phyloP scores from a whole-genome alignment of 2,113 vertebrate genomes.

The Prionailurus viverrinus region DNA sequence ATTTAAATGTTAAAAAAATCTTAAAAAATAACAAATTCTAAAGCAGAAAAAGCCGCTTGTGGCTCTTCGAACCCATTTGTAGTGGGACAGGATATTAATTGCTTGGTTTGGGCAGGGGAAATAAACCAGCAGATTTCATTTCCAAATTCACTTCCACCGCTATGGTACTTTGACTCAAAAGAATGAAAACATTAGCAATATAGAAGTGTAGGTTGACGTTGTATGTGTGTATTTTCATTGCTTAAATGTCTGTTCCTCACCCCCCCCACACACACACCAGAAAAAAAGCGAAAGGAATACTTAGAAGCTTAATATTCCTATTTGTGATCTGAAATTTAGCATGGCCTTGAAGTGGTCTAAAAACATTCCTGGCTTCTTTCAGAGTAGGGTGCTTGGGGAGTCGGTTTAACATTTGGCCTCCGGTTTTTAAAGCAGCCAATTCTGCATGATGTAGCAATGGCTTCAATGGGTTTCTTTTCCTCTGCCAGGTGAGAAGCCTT shows the following conservation, averaged over 20 bases:
- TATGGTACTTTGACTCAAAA: background rate
- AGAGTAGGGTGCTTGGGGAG: background rate
- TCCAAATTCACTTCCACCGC: background rate
- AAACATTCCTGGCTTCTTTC: background rate
- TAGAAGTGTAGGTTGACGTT: background rate
- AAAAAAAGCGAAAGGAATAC: background rate
- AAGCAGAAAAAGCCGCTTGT: background rate
- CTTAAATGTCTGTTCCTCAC: background rate
- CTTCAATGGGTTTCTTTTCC: background rate
- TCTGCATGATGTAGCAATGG: background rate
- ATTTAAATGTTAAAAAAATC: no score
- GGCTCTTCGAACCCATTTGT: background rate
- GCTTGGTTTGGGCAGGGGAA: background rate
- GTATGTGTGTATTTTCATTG: background rate
- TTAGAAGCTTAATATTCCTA: background rate
- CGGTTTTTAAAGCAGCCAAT: background rate
- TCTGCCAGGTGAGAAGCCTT: constrained; percentile 96
- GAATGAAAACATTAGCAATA: background rate
- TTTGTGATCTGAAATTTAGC: background rate
- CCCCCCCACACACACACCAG: no score
- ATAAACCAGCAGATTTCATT: background rate
- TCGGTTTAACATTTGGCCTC: background rate
- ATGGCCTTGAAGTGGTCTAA: background rate
- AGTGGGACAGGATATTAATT: background rate
- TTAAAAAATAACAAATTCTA: no score